Base-by-base conservation (phyloP, 2,888 invertebrate genomes). In the Volucella inanis region DNA sequence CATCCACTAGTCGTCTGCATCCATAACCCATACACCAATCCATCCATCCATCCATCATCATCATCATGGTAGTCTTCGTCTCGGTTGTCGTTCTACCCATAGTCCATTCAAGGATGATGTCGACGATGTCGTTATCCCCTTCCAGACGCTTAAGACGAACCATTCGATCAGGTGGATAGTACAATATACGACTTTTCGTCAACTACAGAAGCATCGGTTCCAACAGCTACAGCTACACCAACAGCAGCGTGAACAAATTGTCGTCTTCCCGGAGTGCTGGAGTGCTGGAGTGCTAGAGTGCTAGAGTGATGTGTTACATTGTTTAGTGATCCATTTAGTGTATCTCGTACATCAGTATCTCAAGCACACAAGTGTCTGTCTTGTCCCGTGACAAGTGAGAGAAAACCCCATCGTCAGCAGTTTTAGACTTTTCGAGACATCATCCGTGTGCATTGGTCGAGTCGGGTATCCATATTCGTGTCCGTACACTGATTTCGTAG, bases 181-280 rank as follows among this genome's bases (percentile, higher is more conserved):
- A 22, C 38, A 15, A 55, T 54, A 55, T 75, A 43, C 52, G 43
- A 81, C 64, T 83, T 45, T 65, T 68, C 55, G 70, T 70, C 65
- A 43, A 65, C 31, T 31, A 31, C 31, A 31, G 31, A 31, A 31
- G 31, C 31, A 31, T 31, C 55, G 11, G 49, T 11, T 14, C 41
- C 41, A 14, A 14, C 72, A 62, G 78, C 75, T 22, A 22, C 18
- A 22, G 18, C 18, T 22, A 22, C 18, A 22, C 18, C 18, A 22
- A 75, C 72, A 62, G 78, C 75, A 85, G 76, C 85, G 81, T 81
- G 85, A 85, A 85, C 85, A 85, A 85, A 85, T 85, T 85, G 81
- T 81, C 68, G 14, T 52, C 54, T 52, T 55, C 55, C 49, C 59
- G 50, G 68, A 61, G 55, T 78, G 62, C 50, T 8, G n/a, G 15